Conservation (phyloP, 2,113 vertebrate genomes). For the Coptodon bakossiorum region DNA sequence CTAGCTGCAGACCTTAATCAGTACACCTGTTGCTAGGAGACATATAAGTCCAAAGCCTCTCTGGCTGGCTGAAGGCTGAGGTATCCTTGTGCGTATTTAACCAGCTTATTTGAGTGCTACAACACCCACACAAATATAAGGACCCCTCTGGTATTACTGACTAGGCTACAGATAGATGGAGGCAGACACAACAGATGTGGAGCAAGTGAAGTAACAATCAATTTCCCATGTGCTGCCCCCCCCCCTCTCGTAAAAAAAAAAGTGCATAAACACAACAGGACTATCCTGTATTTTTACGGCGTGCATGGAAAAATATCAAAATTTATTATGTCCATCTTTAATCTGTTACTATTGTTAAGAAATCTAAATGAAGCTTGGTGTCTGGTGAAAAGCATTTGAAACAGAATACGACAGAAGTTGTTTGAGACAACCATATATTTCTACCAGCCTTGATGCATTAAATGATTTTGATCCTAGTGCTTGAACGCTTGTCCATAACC, state of each 20-base stretch:
- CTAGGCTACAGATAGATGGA: background rate
- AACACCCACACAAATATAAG: constrained; percentile 66
- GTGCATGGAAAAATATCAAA: background rate
- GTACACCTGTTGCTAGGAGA: constrained; percentile 82
- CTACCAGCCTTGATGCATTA: constrained; percentile 17
- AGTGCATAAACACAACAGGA: background rate
- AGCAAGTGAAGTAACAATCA: background rate
- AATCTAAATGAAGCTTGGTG: constrained; percentile 35
- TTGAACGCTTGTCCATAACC: constrained; percentile 11
- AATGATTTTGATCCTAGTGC: constrained; percentile 20
- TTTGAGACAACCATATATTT: constrained; percentile 30
- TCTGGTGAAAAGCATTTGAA: constrained; percentile 42
- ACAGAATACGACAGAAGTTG: constrained; percentile 24
- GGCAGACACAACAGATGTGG: constrained; percentile 6
- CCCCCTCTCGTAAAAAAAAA: background rate
- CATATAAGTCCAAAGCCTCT: constrained; percentile 76
- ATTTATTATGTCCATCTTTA: background rate
- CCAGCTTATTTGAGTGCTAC: constrained; percentile 77
- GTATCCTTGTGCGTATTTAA: constrained; percentile 78
- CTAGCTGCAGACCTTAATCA: constrained; percentile 67
- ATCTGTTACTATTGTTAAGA: background rate
- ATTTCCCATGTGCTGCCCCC: background rate
- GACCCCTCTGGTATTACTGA: constrained; percentile 48
- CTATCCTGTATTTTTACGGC: background rate
- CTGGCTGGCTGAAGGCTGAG: constrained; percentile 70